Conservation (phyloP, 2,888 invertebrate genomes). For the Lobophora halterata region DNA sequence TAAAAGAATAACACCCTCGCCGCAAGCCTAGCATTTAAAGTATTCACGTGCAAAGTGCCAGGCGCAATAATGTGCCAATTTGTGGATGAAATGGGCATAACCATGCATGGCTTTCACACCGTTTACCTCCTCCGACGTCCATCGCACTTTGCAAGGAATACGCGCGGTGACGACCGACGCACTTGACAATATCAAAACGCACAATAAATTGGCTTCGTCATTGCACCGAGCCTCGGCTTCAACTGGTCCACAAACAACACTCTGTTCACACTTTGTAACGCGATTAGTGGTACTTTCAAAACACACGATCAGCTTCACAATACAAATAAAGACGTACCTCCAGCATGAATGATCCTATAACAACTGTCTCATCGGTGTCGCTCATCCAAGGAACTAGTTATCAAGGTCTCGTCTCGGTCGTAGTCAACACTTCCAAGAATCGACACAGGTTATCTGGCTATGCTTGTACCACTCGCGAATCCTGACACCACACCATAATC, state of each 20-base stretch:
- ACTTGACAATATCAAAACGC: conserved; percentile 58
- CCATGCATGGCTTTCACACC: conserved; percentile 65
- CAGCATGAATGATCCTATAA: conserved; percentile 77
- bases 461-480: conserved; percentile 46
- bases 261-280: too few species aligned
- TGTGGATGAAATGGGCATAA: conserved; percentile 42
- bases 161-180: conserved; percentile 57
- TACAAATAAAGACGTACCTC: conserved; percentile 78
- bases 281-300: conserved; percentile 39
- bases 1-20: conserved; percentile 37
- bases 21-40: conserved; percentile 17
- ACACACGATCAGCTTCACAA: conserved; percentile 62
- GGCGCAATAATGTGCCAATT: conserved; percentile 52
- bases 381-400: conserved; percentile 78
- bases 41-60: conserved; percentile 58
- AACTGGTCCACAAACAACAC: conserved; percentile 41
- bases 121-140: conserved; percentile 77
- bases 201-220: conserved; percentile 68
- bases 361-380: conserved; percentile 73
- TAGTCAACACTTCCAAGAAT: conserved; percentile 73
- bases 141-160: conserved; percentile 60
- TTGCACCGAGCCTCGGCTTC: conserved; percentile 52
- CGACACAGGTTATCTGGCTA: conserved; percentile 58
- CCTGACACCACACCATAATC: conserved; percentile 39
- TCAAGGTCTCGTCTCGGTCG: conserved; percentile 78